Percentiles rank a stretch among this genome's conserved stretches.
These are phyloP conservation scores for Enteromius thamalakanensis DNA, from an alignment of 2,797 vertebrate species.

Conservation along the genomic window DNA sequence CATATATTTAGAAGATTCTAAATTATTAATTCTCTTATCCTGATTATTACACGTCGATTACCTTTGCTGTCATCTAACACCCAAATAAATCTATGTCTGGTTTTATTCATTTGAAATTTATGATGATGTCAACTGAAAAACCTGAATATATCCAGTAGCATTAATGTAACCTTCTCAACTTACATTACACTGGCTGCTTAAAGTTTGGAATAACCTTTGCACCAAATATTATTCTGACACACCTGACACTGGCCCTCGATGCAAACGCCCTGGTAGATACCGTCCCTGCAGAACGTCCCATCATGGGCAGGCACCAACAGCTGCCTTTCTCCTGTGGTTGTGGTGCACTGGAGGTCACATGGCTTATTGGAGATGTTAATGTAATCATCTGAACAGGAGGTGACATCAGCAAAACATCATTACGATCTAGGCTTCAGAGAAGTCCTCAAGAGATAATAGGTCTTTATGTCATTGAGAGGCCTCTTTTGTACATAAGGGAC, in stretches of 20 bases:
- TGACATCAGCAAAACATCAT: slow-evolving; percentile 53
- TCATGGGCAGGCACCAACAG: slow-evolving; percentile 86
- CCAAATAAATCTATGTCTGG: neutral
- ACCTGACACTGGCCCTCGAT: slow-evolving; percentile 90
- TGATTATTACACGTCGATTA: neutral
- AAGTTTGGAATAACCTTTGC: slow-evolving; percentile 1
- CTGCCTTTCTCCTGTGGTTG: slow-evolving; percentile 85
- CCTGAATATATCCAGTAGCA: neutral
- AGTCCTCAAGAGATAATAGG: slow-evolving; percentile 42
- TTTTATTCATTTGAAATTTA: neutral
- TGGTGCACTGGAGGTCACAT: slow-evolving; percentile 90
- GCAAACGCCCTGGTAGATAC: slow-evolving; percentile 85
- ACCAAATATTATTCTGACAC: slow-evolving; percentile 24
- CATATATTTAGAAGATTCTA: neutral
- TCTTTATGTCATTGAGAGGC: slow-evolving; percentile 48
- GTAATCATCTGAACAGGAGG: slow-evolving; percentile 83
- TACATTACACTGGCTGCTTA: neutral
- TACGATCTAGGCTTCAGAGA: slow-evolving; percentile 45
- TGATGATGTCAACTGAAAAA: neutral
- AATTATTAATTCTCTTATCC: neutral
- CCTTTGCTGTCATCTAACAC: neutral
- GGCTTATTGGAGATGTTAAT: slow-evolving; percentile 93
- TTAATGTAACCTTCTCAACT: neutral
- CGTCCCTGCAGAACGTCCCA: slow-evolving; percentile 86
- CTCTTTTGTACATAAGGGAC: slow-evolving; percentile 43